Percentiles rank a stretch among this genome's conserved stretches.
phyloP scores from a whole-genome alignment of 2,888 invertebrate genomes.

The Palloptera scutellata region DNA sequence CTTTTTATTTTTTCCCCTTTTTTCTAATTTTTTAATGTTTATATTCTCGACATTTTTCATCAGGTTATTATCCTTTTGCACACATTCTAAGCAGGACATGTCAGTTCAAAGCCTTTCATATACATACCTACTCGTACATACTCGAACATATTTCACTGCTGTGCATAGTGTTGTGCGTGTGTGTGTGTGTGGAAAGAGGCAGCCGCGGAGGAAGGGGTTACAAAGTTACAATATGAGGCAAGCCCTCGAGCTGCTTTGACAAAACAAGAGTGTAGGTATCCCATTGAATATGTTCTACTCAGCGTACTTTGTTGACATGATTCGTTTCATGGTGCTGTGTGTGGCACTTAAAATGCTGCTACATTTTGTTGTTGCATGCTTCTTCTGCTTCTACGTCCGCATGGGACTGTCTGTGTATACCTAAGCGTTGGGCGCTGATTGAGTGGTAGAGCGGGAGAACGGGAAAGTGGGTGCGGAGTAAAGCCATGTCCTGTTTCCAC shows the following conservation, averaged over 20 bases:
- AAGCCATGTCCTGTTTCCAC: constrained; percentile 3
- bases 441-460: background rate
- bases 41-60: constrained; percentile 16
- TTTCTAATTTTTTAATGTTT: background rate
- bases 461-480: constrained; percentile 12
- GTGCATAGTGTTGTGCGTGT: background rate
- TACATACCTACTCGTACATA: background rate
- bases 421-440: constrained; percentile 13
- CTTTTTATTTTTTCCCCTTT: constrained; percentile 36
- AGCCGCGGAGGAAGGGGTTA: too few relatives aligned
- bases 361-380: constrained; percentile 12
- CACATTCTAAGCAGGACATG: constrained; percentile 7
- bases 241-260: background rate
- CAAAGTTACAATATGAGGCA: background rate
- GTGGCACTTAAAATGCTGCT: constrained; percentile 31
- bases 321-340: constrained; percentile 21
- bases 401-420: constrained; percentile 11
- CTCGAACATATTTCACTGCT: background rate
- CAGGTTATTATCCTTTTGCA: constrained; percentile 19
- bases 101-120: background rate
- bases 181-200: too few relatives aligned
- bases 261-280: background rate
- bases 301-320: constrained; percentile 22
- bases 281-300: constrained; percentile 19
- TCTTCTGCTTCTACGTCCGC: background rate